Evolutionary conservation across 2,113 vertebrate genomes (phyloP).

Genomic region (Takifugu flavidus): DNA sequence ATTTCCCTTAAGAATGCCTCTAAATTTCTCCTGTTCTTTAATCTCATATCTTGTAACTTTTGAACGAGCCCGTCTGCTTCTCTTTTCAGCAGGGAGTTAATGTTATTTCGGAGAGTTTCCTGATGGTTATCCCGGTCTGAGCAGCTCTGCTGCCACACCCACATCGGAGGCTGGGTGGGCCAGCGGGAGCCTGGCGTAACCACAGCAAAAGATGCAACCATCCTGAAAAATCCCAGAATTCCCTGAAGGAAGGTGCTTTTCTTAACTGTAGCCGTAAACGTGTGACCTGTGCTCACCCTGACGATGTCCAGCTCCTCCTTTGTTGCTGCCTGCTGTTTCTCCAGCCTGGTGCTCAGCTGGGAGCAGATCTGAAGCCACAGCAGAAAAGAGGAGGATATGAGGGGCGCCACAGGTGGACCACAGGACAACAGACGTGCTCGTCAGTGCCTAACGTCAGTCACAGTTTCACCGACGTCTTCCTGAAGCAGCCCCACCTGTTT

Average conservation of each 20-base stretch:
- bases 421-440: not conserved
- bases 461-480: not conserved
- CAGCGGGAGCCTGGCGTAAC: constrained; percentile 3
- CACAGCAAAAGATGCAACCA: not conserved
- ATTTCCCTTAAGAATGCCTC: not conserved
- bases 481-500: constrained; percentile 82
- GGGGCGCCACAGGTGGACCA: not conserved
- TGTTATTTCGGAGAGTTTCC: not conserved
- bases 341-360: constrained; percentile 92
- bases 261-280: not conserved
- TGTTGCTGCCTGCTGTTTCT: constrained; percentile 91
- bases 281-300: constrained; percentile 75
- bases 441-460: not conserved
- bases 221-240: not conserved
- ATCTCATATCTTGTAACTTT: constrained; percentile 33
- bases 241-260: constrained; percentile 1
- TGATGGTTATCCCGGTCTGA: not conserved
- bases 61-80: not conserved
- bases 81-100: not conserved
- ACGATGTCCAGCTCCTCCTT: constrained; percentile 95
- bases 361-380: constrained; percentile 87
- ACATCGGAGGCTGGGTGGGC: constrained; percentile 5
- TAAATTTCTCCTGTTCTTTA: not conserved
- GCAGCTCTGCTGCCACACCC: constrained; percentile 3
- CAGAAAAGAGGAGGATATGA: not conserved